Evolutionary conservation across 2,888 invertebrate genomes (phyloP).

Genomic region (Watsonalla binaria): DNA sequence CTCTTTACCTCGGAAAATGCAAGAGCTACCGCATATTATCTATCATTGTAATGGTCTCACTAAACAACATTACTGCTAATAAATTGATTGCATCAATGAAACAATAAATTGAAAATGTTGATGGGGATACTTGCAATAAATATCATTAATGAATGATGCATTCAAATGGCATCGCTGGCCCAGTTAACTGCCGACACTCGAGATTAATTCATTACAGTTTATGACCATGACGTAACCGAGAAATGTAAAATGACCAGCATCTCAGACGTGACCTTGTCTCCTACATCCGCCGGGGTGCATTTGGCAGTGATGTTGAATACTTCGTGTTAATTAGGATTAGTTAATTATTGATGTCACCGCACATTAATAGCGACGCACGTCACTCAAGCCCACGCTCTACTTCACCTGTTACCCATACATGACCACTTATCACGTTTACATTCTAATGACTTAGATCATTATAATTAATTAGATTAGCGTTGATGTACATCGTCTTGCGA

Average conservation of each 20-base stretch:
- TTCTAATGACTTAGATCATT: background rate
- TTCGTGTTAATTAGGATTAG: constrained; percentile 33
- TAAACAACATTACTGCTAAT: too few species aligned
- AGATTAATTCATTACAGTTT: background rate
- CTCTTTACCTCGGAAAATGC: too few species aligned
- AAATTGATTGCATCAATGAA: too few species aligned
- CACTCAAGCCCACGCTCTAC: constrained; percentile 17
- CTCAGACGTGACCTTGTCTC: constrained; percentile 31
- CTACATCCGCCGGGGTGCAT: constrained; percentile 29
- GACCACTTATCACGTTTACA: constrained; percentile 3
- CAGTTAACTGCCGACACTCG: background rate
- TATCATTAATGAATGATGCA: background rate
- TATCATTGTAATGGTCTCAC: too few species aligned
- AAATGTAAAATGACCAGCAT: constrained; percentile 4
- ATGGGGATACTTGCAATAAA: background rate
- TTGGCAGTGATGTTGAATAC: constrained; percentile 25
- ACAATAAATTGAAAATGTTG: background rate
- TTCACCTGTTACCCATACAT: constrained; percentile 8
- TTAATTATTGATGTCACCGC: constrained; percentile 27
- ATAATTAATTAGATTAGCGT: background rate
- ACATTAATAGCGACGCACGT: constrained; percentile 15
- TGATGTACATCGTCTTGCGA: background rate
- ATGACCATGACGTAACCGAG: constrained; percentile 15
- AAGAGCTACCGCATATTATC: too few species aligned
- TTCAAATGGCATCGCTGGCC: background rate